Base-by-base conservation (phyloP, 2,113 vertebrate genomes). In the Synodontis membranacea region DNA sequence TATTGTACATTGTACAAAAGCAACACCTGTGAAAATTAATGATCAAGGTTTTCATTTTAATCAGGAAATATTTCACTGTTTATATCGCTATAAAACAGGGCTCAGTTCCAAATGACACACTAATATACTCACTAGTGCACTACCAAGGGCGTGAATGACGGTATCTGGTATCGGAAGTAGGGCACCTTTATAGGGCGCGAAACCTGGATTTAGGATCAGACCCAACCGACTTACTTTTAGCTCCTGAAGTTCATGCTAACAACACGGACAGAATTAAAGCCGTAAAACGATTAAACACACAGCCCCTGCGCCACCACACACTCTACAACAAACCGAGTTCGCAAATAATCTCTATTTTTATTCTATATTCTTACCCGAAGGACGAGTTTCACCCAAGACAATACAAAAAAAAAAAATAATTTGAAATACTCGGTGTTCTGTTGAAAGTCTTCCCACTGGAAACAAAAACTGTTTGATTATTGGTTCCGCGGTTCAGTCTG, bases 351-450 rank as follows among this genome's bases (percentile, higher is more conserved):
- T 15, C 23, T 28, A 28, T 28, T 46, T 15, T 28, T 46, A 28
- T 15, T 28, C 39, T 1, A 28, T 4, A 75, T 75, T n/a, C 19
- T 76, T 60, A 84, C 83, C 56, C 78, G n/a, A 28, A 34, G 28
- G 9, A 44, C 39, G 56, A 62, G 19, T 62, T 60, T 50, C 72
- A 25, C 17, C 28, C 19, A 2, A 60, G 8, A 56, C 14, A 17
- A 56, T 44, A 60, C 3, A 34, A 62, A 62, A n/a, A n/a, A n/a
- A n/a, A n/a, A n/a, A n/a, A n/a, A n/a, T n/a, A n/a, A 5, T 39
- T 62, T 76, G 23, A 62, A 84, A 75, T 39, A 60, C 58, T 80
- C 82, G 19, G 72, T 83, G 84, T 52, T 21, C 23, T 54, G 2
- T 4, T 17, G 42, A 44, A 83, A n/a, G 4, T 23, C 14, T 23